Evolutionary conservation across 2,113 vertebrate genomes (phyloP).

Genomic region (Cinclus cinclus): DNA sequence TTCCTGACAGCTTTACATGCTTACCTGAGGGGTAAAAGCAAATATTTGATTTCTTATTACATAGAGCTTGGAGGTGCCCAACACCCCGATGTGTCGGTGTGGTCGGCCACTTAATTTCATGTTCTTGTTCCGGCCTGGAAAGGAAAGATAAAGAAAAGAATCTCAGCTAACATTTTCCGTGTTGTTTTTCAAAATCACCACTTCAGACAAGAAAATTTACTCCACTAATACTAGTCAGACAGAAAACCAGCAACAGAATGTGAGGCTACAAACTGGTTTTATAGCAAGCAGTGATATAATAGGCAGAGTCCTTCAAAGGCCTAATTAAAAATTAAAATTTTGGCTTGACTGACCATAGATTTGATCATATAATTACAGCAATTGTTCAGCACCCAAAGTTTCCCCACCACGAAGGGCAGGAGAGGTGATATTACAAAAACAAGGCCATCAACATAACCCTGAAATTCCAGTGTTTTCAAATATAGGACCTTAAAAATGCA

Average conservation of each 20-base stretch:
- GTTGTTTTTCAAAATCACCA: background rate
- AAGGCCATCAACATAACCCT: background rate
- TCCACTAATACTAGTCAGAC: background rate
- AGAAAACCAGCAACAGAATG: background rate
- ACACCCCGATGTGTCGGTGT: slow-evolving; percentile 92
- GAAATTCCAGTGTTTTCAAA: background rate
- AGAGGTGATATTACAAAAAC: background rate
- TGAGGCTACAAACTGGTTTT: background rate
- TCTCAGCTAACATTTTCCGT: background rate
- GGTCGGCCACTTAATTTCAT: slow-evolving; percentile 92
- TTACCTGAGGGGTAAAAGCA: slow-evolving; percentile 92
- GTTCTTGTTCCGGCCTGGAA: slow-evolving; percentile 86
- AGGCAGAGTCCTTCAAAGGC: background rate
- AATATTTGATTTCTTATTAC: slow-evolving; percentile 91
- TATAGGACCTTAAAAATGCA: background rate
- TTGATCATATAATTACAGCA: background rate
- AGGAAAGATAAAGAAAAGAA: background rate
- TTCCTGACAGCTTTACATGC: background rate
- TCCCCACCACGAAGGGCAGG: background rate
- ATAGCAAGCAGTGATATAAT: background rate
- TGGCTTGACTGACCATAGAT: background rate
- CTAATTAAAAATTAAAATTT: background rate
- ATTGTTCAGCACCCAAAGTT: background rate
- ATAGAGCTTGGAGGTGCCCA: slow-evolving; percentile 98
- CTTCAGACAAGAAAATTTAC: background rate